phyloP scores from a whole-genome alignment of 2,113 vertebrate species.

The Natator depressus region DNA sequence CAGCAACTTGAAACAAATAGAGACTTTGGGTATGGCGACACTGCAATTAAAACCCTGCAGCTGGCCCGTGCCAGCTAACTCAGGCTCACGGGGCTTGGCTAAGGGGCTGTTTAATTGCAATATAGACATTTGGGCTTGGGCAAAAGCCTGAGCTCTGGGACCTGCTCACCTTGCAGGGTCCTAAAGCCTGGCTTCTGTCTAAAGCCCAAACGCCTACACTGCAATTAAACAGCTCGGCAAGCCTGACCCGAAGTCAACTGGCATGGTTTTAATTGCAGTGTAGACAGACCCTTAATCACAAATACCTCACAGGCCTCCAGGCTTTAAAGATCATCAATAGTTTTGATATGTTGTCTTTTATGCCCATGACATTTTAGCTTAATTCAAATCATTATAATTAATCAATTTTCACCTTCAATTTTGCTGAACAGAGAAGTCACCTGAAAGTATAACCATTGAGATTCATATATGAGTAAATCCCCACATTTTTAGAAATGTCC shows the following conservation, averaged over 20 bases:
- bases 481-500: neutral
- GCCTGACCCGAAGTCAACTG: too few relatives aligned
- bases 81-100: too few relatives aligned
- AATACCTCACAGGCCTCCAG: neutral
- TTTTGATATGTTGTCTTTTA: neutral
- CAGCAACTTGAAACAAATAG: neutral
- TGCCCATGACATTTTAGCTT: neutral
- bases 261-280: neutral
- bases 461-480: neutral
- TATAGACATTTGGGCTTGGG: too few relatives aligned
- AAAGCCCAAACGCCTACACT: neutral
- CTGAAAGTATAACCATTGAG: neutral
- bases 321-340: neutral
- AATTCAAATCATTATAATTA: neutral
- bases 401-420: rapidly evolving
- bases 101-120: too few relatives aligned
- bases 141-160: too few relatives aligned
- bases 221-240: neutral
- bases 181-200: too few relatives aligned
- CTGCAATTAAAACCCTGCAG: too few relatives aligned
- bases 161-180: too few relatives aligned
- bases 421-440: rapidly evolving
- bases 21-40: too few relatives aligned
- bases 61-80: too few relatives aligned
- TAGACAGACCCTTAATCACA: neutral